Evolutionary conservation across 2,888 invertebrate genomes (phyloP).

Genomic region (Masnerella sp.): DNA sequence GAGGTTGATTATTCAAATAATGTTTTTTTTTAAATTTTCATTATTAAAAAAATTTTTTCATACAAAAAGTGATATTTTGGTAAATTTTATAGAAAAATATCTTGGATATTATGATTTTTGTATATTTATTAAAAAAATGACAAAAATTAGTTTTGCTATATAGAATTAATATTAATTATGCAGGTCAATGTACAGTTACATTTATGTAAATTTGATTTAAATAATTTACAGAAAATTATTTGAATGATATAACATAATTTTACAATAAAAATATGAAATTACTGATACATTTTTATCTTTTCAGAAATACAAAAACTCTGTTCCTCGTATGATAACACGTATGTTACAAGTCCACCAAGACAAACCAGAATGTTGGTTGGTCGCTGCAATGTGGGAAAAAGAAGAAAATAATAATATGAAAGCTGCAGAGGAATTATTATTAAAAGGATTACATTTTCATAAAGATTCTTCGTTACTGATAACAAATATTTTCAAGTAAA

Average conservation of each 20-base stretch:
- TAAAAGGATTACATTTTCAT: conserved; percentile 88
- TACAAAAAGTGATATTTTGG: no score
- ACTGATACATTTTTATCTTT: no score
- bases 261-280: background rate
- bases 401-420: conserved; percentile 83
- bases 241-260: background rate
- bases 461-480: conserved; percentile 84
- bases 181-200: no score
- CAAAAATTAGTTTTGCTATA: no score
- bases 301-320: conserved; percentile 72
- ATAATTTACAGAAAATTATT: background rate
- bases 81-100: no score
- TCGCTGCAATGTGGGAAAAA: conserved; percentile 88
- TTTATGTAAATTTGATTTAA: no score
- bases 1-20: no score
- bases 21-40: no score
- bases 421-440: conserved; percentile 84
- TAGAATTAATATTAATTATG: no score
- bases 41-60: no score
- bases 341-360: conserved; percentile 84
- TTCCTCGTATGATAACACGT: conserved; percentile 74
- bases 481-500: conserved; percentile 82
- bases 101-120: no score
- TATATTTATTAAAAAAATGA: no score
- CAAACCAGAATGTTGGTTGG: conserved; percentile 86